Evolutionary conservation across 2,797 vertebrate genomes (phyloP).

Genomic region (Carcharodon carcharias): DNA sequence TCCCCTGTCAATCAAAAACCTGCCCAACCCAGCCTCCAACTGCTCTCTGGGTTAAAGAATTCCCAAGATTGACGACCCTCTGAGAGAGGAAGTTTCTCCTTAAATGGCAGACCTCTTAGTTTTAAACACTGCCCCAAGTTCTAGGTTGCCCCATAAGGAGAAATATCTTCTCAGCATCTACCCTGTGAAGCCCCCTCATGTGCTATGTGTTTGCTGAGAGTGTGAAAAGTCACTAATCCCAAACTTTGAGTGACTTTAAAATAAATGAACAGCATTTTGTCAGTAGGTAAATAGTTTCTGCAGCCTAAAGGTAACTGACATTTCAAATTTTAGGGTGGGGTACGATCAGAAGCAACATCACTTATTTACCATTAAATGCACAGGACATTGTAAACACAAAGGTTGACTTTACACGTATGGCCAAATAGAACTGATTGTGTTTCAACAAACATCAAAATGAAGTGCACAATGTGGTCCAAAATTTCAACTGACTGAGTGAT

Average conservation of each 20-base stretch:
- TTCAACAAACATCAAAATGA: not conserved
- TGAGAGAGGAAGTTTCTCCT: too few species aligned
- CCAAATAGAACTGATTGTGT: not conserved
- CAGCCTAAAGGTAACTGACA: not conserved
- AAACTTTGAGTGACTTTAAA: not conserved
- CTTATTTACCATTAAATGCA: not conserved
- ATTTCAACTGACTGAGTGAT: not conserved
- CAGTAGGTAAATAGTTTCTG: not conserved
- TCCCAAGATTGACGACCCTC: too few species aligned
- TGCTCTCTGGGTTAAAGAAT: too few species aligned
- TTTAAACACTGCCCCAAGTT: too few species aligned
- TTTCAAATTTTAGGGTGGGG: not conserved
- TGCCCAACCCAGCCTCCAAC: too few species aligned
- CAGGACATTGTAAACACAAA: not conserved
- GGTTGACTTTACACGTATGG: not conserved
- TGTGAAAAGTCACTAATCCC: not conserved
- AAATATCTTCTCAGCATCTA: too few species aligned
- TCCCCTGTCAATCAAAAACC: too few species aligned
- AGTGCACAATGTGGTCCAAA: not conserved
- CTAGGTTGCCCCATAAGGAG: too few species aligned
- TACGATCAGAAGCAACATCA: not conserved
- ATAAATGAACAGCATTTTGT: not conserved
- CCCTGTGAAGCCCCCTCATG: too few species aligned
- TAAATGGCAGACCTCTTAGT: too few species aligned
- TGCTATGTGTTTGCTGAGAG: not conserved